Evolutionary conservation across 2,113 vertebrate species (phyloP), one percentile per base, ranked within the genome.

Genomic region (Saccopteryx bilineata): DNA sequence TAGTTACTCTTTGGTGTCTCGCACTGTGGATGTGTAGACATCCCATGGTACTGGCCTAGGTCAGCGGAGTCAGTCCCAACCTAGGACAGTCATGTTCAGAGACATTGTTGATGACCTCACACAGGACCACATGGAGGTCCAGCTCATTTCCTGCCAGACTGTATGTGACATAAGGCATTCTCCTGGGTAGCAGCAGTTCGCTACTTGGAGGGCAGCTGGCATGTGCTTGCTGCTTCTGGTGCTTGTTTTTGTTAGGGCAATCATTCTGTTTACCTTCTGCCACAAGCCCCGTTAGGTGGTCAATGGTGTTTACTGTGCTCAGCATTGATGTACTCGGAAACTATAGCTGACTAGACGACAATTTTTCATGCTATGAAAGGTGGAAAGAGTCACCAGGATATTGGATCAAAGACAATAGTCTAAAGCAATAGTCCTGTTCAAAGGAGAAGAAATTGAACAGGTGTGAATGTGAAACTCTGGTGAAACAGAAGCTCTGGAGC

Each of bases 401-500:
- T 58, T 58, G 48, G 56, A 85, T 95, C 85, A 78, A 78, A 96
- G 72, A 90, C 61, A 87, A 11, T 58, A 84, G 74, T 84, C 76
- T 26, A 79, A 81, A 93, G 90, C 46, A 56, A 82, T 50, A 56
- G 88, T 69, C 33, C 54, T 24, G 1, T 90, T 88, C 72, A 90
- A 63, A 78, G 54, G 46, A 87, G 46, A 87, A 58, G 23, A 83
- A 94, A 87, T 60, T 83, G 50, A 90, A 72, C 46, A 81, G 46
- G 52, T 80, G 54, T 33, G 76, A 90, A 79, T 17, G 21, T 54
- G 71, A 92, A 94, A 65, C 48, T 46, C 69, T 61, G 46, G 63
- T 48, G 61, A 78, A 80, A 56, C n/a, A 46, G 52, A 83, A 78
- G 31, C 19, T 13, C 65, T 50, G 12, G 31, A 83, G 65, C 39